phyloP scores from a whole-genome alignment of 2,888 invertebrate genomes.

The Pterobdella sp. region DNA sequence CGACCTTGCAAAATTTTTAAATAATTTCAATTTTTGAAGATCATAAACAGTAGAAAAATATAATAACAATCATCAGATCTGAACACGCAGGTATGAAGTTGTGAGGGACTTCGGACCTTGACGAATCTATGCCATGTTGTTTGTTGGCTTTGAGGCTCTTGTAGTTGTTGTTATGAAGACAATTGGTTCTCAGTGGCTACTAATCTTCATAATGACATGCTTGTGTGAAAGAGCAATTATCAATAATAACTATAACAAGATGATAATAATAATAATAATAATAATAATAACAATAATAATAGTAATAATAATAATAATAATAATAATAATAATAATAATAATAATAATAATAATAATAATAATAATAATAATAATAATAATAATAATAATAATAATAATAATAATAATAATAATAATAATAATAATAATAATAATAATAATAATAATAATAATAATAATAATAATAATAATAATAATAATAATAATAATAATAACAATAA shows the following conservation, averaged over 20 bases:
- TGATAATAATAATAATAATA: conserved; percentile 5
- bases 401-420: conserved; percentile 10
- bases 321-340: conserved; percentile 3
- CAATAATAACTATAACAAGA: neutral
- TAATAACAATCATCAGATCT: too few relatives aligned
- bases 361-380: conserved; percentile 2
- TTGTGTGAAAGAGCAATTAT: neutral
- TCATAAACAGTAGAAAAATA: too few relatives aligned
- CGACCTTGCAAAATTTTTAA: too few relatives aligned
- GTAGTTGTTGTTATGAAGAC: too few relatives aligned
- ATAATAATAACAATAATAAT: conserved; percentile 11
- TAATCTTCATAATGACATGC: neutral
- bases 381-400: neutral
- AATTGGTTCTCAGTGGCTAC: too few relatives aligned
- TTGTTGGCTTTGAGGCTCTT: too few relatives aligned
- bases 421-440: neutral
- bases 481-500: conserved; percentile 6
- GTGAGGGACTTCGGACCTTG: too few relatives aligned
- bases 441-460: neutral
- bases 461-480: conserved; percentile 1
- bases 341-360: neutral
- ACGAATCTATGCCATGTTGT: too few relatives aligned
- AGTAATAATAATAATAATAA: conserved; percentile 8
- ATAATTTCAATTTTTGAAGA: too few relatives aligned
- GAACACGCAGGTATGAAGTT: too few relatives aligned